These are phyloP conservation scores for Rhamphomyia laevipes DNA, from an alignment of 2,888 invertebrate genomes.

Conservation along the genomic window DNA sequence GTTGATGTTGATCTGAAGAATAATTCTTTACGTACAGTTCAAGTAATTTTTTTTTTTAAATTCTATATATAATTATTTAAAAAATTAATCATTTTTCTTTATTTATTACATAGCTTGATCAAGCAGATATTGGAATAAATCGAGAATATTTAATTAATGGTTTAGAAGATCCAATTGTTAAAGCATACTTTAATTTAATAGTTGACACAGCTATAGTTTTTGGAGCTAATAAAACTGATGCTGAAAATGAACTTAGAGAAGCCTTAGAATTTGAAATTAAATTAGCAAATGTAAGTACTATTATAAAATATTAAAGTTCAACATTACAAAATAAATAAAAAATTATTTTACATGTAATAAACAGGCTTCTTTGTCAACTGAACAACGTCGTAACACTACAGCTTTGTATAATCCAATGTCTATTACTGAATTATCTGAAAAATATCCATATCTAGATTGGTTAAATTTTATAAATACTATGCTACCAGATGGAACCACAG, in stretches of 20 bases:
- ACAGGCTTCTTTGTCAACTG: conserved; percentile 68
- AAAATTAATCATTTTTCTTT: conserved; percentile 40
- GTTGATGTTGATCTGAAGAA: conserved; percentile 75
- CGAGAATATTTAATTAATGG: conserved; percentile 71
- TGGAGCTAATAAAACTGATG: conserved; percentile 56
- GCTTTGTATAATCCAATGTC: conserved; percentile 83
- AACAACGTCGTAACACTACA: conserved; percentile 77
- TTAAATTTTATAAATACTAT: conserved; percentile 65
- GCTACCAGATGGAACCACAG: conserved; percentile 47
- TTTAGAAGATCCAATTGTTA: conserved; percentile 60
- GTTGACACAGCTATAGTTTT: conserved; percentile 69
- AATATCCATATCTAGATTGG: conserved; percentile 43
- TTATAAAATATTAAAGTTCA: background rate
- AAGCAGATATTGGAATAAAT: conserved; percentile 64
- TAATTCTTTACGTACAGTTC: conserved; percentile 63
- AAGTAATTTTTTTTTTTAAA: conserved; percentile 42
- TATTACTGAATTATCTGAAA: conserved; percentile 53
- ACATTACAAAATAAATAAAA: background rate
- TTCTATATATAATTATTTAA: background rate
- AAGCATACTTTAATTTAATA: conserved; percentile 69
- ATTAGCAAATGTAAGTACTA: conserved; percentile 77
- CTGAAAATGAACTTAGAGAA: conserved; percentile 55
- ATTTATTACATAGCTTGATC: conserved; percentile 52
- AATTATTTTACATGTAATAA: conserved; percentile 14
- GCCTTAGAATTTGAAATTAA: conserved; percentile 73